Percentiles rank a stretch among this genome's conserved stretches.
phyloP scores from a whole-genome alignment of 2,113 vertebrate species.

The Sialia sialis region DNA sequence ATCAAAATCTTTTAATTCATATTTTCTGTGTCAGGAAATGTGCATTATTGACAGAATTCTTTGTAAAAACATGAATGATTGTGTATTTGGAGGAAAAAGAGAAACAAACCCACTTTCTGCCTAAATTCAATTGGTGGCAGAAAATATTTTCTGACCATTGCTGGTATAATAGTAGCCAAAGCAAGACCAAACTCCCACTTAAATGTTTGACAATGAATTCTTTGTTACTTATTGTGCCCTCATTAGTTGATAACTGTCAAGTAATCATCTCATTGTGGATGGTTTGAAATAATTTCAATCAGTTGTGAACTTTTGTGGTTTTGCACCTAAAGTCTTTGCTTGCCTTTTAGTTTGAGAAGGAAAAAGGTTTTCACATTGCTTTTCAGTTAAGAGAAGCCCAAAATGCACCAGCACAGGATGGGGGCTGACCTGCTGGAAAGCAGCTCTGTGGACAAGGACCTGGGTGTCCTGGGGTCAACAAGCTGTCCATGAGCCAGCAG shows the following conservation, averaged over 20 bases:
- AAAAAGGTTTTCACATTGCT: background rate
- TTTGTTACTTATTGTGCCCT: background rate
- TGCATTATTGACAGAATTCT: background rate
- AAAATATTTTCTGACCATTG: background rate
- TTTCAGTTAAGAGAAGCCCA: background rate
- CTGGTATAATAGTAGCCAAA: background rate
- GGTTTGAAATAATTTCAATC: background rate
- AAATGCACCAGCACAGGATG: background rate
- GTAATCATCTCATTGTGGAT: background rate
- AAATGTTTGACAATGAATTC: background rate
- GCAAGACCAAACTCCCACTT: background rate
- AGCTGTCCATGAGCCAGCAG: background rate
- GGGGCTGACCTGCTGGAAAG: background rate
- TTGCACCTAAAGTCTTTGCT: background rate
- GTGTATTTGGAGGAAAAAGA: background rate
- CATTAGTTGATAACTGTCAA: background rate
- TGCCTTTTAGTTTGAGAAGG: background rate
- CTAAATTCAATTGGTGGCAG: background rate
- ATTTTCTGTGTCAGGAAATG: background rate
- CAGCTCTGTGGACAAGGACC: background rate
- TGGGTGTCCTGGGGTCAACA: background rate
- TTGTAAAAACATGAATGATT: background rate
- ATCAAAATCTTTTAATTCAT: background rate
- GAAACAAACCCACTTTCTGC: background rate
- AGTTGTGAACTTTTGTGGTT: background rate